Evolutionary conservation across 2,797 vertebrate species (phyloP).

Genomic region (Gorsachius magnificus): DNA sequence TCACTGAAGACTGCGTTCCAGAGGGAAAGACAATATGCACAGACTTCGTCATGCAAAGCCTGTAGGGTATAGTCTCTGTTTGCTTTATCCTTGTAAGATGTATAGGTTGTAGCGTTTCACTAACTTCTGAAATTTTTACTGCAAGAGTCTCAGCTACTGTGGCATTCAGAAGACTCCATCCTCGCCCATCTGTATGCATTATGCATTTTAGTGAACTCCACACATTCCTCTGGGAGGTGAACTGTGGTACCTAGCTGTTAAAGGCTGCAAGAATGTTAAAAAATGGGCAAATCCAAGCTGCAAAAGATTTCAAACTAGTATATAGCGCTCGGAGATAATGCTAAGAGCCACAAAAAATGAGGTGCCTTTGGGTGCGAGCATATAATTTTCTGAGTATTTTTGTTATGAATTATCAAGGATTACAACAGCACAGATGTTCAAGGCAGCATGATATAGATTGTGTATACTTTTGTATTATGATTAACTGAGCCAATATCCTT

Average conservation of each 20-base stretch:
- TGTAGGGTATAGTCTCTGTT: slow-evolving; percentile 30
- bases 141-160: neutral
- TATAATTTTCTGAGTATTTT: slow-evolving; percentile 15
- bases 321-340: neutral
- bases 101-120: neutral
- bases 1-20: slow-evolving; percentile 48
- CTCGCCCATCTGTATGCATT: neutral
- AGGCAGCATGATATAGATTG: slow-evolving; percentile 38
- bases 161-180: neutral
- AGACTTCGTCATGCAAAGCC: neutral
- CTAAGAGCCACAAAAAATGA: neutral
- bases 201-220: neutral
- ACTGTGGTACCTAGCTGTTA: neutral
- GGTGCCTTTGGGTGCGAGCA: neutral
- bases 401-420: slow-evolving; percentile 33
- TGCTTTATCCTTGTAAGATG: neutral
- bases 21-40: slow-evolving; percentile 40
- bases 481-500: slow-evolving; percentile 27
- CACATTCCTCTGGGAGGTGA: neutral
- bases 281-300: neutral
- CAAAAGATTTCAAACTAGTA: neutral
- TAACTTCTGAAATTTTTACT: neutral
- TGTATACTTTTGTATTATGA: neutral
- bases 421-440: slow-evolving; percentile 46
- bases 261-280: neutral